Conservation (phyloP, 1,140 invertebrate species). For the Drosophila parabipectinata region DNA sequence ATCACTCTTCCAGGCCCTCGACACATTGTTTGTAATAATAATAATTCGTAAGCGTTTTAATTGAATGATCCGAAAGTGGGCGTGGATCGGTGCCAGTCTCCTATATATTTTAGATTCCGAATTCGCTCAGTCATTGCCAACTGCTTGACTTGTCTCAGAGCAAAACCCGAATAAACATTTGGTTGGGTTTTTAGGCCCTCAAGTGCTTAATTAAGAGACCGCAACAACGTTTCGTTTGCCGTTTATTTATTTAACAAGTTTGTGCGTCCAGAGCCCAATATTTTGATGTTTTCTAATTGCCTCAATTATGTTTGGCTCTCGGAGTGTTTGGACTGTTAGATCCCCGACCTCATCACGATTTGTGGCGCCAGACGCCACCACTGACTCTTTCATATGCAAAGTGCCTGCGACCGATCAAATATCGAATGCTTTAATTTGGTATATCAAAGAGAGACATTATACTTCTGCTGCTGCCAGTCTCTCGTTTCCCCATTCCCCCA, state of each 20-base stretch:
- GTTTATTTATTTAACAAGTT: constrained; percentile 78
- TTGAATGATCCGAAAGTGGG: constrained; percentile 76
- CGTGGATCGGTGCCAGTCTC: constrained; percentile 48
- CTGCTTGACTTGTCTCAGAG: constrained; percentile 51
- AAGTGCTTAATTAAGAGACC: constrained; percentile 76
- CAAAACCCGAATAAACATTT: constrained; percentile 65
- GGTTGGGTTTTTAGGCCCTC: constrained; percentile 53
- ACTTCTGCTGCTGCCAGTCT: constrained; percentile 40
- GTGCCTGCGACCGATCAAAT: constrained; percentile 53
- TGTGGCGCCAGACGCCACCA: constrained; percentile 49
- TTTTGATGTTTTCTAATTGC: constrained; percentile 82
- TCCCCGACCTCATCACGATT: constrained; percentile 30
- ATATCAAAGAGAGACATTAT: constrained; percentile 80
- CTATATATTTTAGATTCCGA: constrained; percentile 29
- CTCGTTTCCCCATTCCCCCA: not conserved
- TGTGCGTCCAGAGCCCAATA: constrained; percentile 54
- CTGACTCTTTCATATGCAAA: constrained; percentile 70
- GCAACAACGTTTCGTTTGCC: constrained; percentile 56
- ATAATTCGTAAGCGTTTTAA: constrained; percentile 80
- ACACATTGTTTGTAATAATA: constrained; percentile 72
- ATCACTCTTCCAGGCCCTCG: constrained; percentile 62
- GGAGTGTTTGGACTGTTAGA: constrained; percentile 27
- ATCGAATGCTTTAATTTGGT: constrained; percentile 79
- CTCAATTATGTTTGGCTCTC: constrained; percentile 67
- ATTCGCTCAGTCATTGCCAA: constrained; percentile 60